These are phyloP conservation scores for Gasterosteus aculeatus DNA, from an alignment of 2,113 vertebrate genomes.

Conservation along the genomic window DNA sequence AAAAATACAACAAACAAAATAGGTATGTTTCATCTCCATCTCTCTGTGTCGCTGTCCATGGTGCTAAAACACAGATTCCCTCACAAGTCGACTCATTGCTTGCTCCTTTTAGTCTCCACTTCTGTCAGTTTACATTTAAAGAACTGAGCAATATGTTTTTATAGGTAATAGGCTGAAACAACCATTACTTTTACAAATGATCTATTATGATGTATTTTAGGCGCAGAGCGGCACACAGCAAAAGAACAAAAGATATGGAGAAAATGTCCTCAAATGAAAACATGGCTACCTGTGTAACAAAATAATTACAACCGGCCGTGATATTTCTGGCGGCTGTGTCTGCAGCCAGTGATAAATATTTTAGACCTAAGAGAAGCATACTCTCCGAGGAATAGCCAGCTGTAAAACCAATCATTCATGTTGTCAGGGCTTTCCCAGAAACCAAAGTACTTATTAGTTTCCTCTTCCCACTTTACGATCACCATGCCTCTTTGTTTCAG, in stretches of 20 bases:
- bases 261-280: background rate
- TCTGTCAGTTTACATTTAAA: slow-evolving; percentile 2
- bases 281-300: background rate
- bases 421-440: too few species aligned
- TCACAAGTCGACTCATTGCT: background rate
- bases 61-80: slow-evolving; percentile 46
- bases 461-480: too few species aligned
- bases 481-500: too few species aligned
- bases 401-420: background rate
- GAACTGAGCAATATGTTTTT: slow-evolving; percentile 1
- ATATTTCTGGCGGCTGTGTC: background rate
- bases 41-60: slow-evolving; percentile 34
- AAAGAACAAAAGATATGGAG: background rate
- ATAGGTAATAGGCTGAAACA: slow-evolving; percentile 5
- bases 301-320: background rate
- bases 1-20: background rate
- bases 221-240: background rate
- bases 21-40: background rate
- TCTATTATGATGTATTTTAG: slow-evolving; percentile 21
- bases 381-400: background rate
- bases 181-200: slow-evolving; percentile 24
- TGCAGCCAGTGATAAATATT: background rate
- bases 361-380: background rate
- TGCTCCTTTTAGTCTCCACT: slow-evolving; percentile 13
- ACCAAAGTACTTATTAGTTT: too few species aligned